Percentiles rank a stretch among this genome's conserved stretches.
phyloP scores from a whole-genome alignment of 2,797 vertebrate species.

The Thripadectes ignobilis region DNA sequence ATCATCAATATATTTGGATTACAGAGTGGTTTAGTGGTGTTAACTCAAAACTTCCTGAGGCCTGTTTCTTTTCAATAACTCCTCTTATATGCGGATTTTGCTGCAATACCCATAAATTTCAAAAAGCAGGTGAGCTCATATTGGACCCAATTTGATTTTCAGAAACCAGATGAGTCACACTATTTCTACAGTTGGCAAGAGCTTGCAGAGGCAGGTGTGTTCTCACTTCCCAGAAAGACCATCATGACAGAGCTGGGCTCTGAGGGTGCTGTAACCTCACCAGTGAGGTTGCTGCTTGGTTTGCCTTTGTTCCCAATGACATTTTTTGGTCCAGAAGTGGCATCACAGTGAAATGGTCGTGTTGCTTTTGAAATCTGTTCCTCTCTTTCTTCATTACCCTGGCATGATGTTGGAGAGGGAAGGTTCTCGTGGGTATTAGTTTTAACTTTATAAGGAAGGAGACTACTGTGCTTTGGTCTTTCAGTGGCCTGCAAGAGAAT shows the following conservation, averaged over 20 bases:
- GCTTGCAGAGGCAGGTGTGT: not conserved
- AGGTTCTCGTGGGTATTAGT: rapidly evolving
- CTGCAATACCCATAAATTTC: not conserved
- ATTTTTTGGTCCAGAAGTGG: not conserved
- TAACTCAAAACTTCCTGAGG: not conserved
- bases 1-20: not conserved
- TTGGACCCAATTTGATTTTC: not conserved
- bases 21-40: not conserved
- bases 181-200: not conserved
- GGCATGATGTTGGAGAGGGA: rapidly evolving
- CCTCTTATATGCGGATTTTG: not conserved
- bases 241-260: not conserved
- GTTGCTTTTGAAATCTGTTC: rapidly evolving
- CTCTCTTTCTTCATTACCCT: not conserved
- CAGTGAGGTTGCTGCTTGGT: not conserved
- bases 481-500: not conserved
- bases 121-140: not conserved
- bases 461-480: not conserved
- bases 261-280: not conserved
- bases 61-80: not conserved
- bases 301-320: rapidly evolving
- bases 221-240: not conserved
- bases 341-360: not conserved
- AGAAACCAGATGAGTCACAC: not conserved
- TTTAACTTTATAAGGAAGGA: not conserved